Evolutionary conservation across 2,797 vertebrate genomes (phyloP), one percentile per base, ranked within the genome.

Genomic region (Hydrocynus forskahlii): DNA sequence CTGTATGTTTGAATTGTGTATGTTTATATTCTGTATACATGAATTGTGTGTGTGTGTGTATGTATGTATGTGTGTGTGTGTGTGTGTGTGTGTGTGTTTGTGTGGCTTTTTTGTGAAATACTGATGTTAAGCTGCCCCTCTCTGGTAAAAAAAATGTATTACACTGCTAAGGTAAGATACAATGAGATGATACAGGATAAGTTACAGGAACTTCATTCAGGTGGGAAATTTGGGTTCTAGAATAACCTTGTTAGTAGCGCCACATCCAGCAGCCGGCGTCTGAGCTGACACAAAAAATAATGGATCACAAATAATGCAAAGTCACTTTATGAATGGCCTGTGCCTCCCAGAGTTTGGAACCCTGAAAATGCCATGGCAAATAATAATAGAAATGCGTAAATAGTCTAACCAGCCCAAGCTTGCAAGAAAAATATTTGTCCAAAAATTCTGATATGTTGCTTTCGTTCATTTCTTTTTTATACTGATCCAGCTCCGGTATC

Each of bases 401-500:
- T 19, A 17, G 1, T 5, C 0, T 19, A 64, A 16, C 21, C 4
- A 29, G 0, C 25, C 21, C 29, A 4, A 35, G 2, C 3, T 57
- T 6, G 19, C 21, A 5, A 43, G 43, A 43, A 45, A 52, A 52
- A 4, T 14, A 52, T 52, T 52, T 48, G 1, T 13, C 48, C 13
- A 13, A 52, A 52, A 52, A 13, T 52, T 52, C 48, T 52, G 48
- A 55, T 29, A 54, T 19, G 12, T 71, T 25, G 1, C 23, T 40
- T 70, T 62, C 7, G 3, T 4, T 75, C 59, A 78, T 45, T 8
- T 40, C 21, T 82, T 71, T 84, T 83, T 83, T 54, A 60, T 59
- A 67, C 16, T 80, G n/a, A 8, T 43, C 25, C 75, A 64, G 75
- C 76, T 55, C 19, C 54, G 7, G 70, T 74, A 12, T 29, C 67